Percentiles rank a stretch among this genome's conserved stretches.
phyloP scores from a whole-genome alignment of 2,113 vertebrate genomes.

The Nerophis ophidion region DNA sequence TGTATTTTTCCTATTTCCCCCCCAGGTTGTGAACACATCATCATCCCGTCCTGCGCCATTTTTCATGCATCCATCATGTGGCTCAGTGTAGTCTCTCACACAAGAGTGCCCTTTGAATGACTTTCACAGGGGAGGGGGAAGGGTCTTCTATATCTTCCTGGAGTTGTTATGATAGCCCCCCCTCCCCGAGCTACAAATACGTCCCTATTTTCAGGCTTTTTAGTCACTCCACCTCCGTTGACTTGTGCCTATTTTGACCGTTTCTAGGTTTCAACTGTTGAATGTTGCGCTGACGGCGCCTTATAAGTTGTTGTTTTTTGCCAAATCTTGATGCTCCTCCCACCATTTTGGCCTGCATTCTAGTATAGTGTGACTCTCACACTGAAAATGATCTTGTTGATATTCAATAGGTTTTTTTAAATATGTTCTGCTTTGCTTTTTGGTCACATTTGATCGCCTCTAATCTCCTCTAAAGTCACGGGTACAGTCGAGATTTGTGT shows the following conservation, averaged over 20 bases:
- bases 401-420: constrained; percentile 74
- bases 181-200: constrained; percentile 8
- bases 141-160: constrained; percentile 30
- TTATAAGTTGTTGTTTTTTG: constrained; percentile 25
- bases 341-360: background rate
- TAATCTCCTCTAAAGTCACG: too few relatives aligned
- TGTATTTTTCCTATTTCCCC: constrained; percentile 35
- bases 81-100: constrained; percentile 18
- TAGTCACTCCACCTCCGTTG: constrained; percentile 2
- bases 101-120: constrained; percentile 52
- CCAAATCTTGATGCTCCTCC: constrained; percentile 30
- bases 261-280: constrained; percentile 43
- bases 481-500: background rate
- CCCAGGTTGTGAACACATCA: constrained; percentile 30
- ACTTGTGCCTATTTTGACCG: constrained; percentile 48
- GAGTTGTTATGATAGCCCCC: constrained; percentile 13
- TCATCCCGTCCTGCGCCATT: background rate
- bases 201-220: background rate
- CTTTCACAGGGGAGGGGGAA: constrained; percentile 21
- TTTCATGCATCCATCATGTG: background rate
- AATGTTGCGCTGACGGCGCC: constrained; percentile 60
- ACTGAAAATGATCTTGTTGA: constrained; percentile 69
- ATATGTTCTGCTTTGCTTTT: constrained; percentile 50
- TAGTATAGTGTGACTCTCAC: constrained; percentile 48
- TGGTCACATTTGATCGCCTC: constrained; percentile 29